Evolutionary conservation across 1,140 invertebrate genomes (phyloP), one percentile per base, ranked within the genome.

Genomic region (Drosophila auraria): DNA sequence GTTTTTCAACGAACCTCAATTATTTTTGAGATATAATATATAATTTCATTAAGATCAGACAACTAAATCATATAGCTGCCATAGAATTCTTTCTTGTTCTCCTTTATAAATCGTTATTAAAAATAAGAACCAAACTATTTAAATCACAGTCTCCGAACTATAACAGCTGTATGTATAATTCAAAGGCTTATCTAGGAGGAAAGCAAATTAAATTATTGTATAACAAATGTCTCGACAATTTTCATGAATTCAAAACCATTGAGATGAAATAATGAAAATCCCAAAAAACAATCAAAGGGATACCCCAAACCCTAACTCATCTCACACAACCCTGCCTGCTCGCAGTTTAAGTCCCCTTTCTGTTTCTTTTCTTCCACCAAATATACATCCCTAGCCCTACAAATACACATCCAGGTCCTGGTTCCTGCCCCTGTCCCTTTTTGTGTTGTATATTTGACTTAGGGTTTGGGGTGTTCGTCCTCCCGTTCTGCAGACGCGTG

Each of bases 241-340:
- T 91, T 81, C 65, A 56, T 81, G 78, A 81, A 91, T 91, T 86
- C 83, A 91, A 91, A 91, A 91, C 77, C 87, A 91, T 87, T 91
- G 87, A 91, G 68, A 78, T 91, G 87, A 87, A 91, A 91, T 91
- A 91, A 91, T 91, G 80, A 74, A 91, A 91, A 91, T 91, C 87
- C 87, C 73, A 83, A 91, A 91, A 87, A 91, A 91, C 87, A 91
- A 91, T 91, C 87, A 91, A 91, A 91, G 78, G 77, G 64, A 87
- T 87, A 87, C 78, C 36, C 74, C 73, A 74, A 40, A 70, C 77
- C 66, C 36, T 57, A 69, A 50, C 20, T 33, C 57, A 57, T 57
- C 36, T 40, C 20, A 57, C 20, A 47, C 42, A 78, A 57, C 75
- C 64, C 65, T 40, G 50, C 12, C 23, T 45, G 38, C 33, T 53